A percentile compares a stretch with the other conserved stretches of the same genome.
Conservation (phyloP, 2,113 vertebrate species). For the Phaethon lepturus region DNA sequence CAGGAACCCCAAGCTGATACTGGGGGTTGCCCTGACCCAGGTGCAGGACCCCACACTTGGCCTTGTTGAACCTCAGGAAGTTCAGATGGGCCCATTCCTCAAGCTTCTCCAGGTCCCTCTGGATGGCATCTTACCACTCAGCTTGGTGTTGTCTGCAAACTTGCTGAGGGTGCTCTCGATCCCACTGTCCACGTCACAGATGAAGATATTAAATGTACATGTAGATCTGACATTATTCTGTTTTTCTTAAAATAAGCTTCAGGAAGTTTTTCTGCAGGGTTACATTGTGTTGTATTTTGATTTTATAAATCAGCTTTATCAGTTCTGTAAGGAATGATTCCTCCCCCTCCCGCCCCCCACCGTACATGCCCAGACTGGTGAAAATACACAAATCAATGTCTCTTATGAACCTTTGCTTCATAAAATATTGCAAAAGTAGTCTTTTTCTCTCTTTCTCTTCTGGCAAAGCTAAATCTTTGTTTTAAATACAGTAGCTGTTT, state of each 20-base stretch:
- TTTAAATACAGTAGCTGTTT: background rate
- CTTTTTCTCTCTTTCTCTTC: background rate
- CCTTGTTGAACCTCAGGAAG: too few relatives aligned
- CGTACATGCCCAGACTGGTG: background rate
- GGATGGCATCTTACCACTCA: too few relatives aligned
- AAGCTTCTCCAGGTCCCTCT: too few relatives aligned
- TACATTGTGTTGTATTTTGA: background rate
- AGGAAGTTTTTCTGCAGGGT: background rate
- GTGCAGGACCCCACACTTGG: too few relatives aligned
- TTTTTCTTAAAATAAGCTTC: background rate
- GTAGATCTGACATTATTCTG: background rate
- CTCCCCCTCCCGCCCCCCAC: accelerated
- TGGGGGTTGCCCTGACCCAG: too few relatives aligned
- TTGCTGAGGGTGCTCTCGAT: too few relatives aligned
- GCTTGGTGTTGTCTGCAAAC: too few relatives aligned
- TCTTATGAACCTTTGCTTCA: background rate
- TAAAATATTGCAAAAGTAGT: background rate
- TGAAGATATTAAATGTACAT: too few relatives aligned
- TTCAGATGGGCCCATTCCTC: too few relatives aligned
- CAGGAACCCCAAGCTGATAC: too few relatives aligned
- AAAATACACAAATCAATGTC: background rate
- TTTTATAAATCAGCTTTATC: background rate
- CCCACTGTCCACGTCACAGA: too few relatives aligned
- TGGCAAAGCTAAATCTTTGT: background rate
- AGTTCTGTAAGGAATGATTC: background rate